These are phyloP conservation scores for Aphaenogaster floridana DNA, from an alignment of 1,140 invertebrate genomes.

Conservation along the genomic window DNA sequence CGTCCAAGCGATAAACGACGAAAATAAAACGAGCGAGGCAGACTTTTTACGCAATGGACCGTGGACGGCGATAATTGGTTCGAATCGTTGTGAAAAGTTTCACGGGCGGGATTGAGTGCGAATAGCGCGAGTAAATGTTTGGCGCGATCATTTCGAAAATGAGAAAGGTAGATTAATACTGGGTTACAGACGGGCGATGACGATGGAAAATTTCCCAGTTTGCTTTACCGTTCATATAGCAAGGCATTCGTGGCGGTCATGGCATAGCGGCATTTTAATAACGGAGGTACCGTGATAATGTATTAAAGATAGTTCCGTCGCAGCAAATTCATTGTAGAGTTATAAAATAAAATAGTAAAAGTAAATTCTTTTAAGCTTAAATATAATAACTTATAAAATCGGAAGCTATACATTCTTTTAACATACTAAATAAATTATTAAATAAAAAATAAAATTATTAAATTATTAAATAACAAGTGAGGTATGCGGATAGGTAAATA, in stretches of 20 bases:
- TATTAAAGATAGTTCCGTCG: constrained; percentile 8
- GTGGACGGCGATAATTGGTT: constrained; percentile 32
- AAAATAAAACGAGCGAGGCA: constrained; percentile 32
- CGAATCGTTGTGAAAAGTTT: constrained; percentile 31
- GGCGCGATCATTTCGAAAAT: constrained; percentile 29
- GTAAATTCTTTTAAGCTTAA: neutral
- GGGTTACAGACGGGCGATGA: neutral
- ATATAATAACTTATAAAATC: neutral
- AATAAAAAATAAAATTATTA: neutral
- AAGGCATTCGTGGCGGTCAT: neutral
- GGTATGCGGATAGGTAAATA: neutral
- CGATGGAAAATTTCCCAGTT: constrained; percentile 51
- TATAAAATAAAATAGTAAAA: constrained; percentile 3
- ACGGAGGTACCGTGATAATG: neutral
- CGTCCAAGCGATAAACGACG: constrained; percentile 3
- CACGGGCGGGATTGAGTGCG: constrained; percentile 36
- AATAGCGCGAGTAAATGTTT: constrained; percentile 54
- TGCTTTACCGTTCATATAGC: neutral
- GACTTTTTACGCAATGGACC: constrained; percentile 49
- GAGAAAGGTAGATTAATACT: constrained; percentile 43
- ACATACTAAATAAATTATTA: neutral
- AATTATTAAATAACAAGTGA: neutral
- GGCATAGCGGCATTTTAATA: constrained; percentile 23
- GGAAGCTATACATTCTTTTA: neutral
- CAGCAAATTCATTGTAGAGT: neutral